Percentiles rank a stretch among this genome's conserved stretches.
Evolutionary conservation across 1,140 invertebrate species (phyloP).

Genomic region (Linepithema humile): DNA sequence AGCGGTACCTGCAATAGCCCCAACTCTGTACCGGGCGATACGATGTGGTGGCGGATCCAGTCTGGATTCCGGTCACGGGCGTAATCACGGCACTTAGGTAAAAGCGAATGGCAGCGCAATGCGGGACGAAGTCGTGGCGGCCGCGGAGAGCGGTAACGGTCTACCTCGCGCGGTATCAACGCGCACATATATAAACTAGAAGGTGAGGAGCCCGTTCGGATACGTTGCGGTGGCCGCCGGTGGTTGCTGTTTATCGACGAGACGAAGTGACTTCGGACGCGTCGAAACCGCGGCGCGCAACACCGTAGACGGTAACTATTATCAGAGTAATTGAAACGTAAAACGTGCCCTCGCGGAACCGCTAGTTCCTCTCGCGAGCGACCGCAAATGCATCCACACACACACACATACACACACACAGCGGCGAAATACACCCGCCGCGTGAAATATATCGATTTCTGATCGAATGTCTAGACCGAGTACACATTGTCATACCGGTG

Average conservation of each 20-base stretch:
- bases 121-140: background rate
- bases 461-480: constrained; percentile 1
- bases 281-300: constrained; percentile 31
- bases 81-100: constrained; percentile 57
- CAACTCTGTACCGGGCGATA: constrained; percentile 26
- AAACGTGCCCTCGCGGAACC: constrained; percentile 2
- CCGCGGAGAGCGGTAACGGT: background rate
- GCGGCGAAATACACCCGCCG: background rate
- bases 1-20: constrained; percentile 2
- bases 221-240: constrained; percentile 4
- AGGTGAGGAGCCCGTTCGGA: background rate
- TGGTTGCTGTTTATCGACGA: constrained; percentile 45
- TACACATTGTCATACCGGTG: background rate
- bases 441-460: background rate
- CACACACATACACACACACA: background rate
- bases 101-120: constrained; percentile 18
- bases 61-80: constrained; percentile 51
- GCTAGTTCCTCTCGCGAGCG: background rate
- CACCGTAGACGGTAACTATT: constrained; percentile 19
- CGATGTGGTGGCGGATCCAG: background rate
- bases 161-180: constrained; percentile 2
- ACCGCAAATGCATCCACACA: constrained; percentile 1
- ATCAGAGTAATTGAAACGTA: constrained; percentile 49
- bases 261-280: constrained; percentile 44
- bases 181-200: background rate